A percentile compares a stretch with the other conserved stretches of the same genome.
Evolutionary conservation across 2,888 invertebrate species (phyloP).

Genomic region (Eupeodes luniger): DNA sequence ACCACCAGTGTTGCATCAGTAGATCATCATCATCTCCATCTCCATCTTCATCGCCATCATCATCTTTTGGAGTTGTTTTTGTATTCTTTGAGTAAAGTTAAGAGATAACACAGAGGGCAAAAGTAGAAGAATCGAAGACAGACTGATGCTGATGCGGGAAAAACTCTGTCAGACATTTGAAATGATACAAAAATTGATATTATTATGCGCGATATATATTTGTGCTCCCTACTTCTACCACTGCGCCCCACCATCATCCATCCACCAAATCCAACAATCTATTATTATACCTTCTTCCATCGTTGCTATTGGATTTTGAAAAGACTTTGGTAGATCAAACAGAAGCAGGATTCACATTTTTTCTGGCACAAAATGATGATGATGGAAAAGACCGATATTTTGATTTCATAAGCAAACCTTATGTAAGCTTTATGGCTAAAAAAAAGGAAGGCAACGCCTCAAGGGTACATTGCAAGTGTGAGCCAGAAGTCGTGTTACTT

Average conservation of each 20-base stretch:
- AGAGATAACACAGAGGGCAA: constrained; percentile 18
- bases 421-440: background rate
- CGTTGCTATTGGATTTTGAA: constrained; percentile 16
- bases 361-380: constrained; percentile 47
- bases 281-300: constrained; percentile 49
- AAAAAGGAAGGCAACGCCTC: constrained; percentile 38
- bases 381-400: constrained; percentile 60
- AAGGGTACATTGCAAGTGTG: constrained; percentile 45
- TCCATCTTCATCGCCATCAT: constrained; percentile 1
- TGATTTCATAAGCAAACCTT: constrained; percentile 50
- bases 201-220: constrained; percentile 49
- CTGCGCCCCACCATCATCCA: constrained; percentile 11
- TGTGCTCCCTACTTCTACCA: constrained; percentile 19
- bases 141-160: background rate
- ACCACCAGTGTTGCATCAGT: constrained; percentile 47
- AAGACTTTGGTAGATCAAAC: constrained; percentile 1
- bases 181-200: constrained; percentile 74
- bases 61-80: background rate
- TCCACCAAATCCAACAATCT: constrained; percentile 16
- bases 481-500: background rate
- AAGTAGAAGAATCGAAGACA: background rate
- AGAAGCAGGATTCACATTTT: constrained; percentile 46
- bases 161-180: constrained; percentile 56
- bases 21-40: constrained; percentile 65
- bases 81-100: background rate